phyloP scores from a whole-genome alignment of 2,888 invertebrate genomes.

The Epinotia demarniana region DNA sequence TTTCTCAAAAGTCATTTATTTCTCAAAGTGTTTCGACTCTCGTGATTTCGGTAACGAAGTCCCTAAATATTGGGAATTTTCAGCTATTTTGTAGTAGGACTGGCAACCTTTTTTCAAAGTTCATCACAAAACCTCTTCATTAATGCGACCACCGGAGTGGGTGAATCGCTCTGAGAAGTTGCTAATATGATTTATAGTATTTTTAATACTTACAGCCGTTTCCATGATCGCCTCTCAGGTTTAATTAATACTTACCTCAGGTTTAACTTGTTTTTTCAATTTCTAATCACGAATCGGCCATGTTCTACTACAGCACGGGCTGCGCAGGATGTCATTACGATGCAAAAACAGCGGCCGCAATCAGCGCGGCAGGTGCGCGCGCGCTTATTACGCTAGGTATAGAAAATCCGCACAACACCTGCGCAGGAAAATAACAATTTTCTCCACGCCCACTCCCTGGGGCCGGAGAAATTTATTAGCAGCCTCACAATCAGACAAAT shows the following conservation, averaged over 20 bases:
- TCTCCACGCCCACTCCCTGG: constrained; percentile 54
- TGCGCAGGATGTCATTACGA: constrained; percentile 58
- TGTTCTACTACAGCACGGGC: constrained; percentile 35
- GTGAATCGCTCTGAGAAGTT: background rate
- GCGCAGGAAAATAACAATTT: constrained; percentile 75
- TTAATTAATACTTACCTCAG: background rate
- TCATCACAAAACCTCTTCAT: too few relatives aligned
- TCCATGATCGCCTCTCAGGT: background rate
- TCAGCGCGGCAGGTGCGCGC: constrained; percentile 53
- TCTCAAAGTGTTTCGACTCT: too few relatives aligned
- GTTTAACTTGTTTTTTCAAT: constrained; percentile 20
- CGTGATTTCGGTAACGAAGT: too few relatives aligned
- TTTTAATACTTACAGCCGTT: background rate
- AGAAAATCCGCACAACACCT: constrained; percentile 71
- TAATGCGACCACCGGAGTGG: too few relatives aligned
- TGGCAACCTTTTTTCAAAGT: too few relatives aligned
- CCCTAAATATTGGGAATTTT: too few relatives aligned
- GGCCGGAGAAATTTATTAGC: constrained; percentile 34
- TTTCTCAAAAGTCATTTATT: too few relatives aligned
- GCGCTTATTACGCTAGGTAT: constrained; percentile 60
- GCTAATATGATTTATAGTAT: background rate
- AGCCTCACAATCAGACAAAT: constrained; percentile 23
- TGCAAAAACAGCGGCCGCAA: constrained; percentile 61
- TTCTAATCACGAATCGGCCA: constrained; percentile 25
- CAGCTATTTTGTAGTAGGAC: too few relatives aligned